phyloP scores from a whole-genome alignment of 2,888 invertebrate genomes.

The Dyspetes luteomarginatus region DNA sequence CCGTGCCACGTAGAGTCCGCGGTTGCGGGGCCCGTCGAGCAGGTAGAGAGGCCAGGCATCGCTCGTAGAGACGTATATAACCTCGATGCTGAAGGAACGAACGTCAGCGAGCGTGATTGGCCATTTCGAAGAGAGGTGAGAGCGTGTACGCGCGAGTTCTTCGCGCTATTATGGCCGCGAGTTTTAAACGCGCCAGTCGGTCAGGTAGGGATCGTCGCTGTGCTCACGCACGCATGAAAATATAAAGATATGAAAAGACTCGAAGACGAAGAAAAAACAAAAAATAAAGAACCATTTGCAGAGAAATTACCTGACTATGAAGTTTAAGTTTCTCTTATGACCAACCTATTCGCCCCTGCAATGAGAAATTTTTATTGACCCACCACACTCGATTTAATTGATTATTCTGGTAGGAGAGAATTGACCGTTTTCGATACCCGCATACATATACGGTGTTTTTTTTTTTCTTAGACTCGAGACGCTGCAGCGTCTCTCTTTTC shows the following conservation, averaged over 20 bases:
- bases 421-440: too few species aligned
- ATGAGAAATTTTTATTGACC: too few species aligned
- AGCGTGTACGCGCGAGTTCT: slow-evolving; percentile 21
- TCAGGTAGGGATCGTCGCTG: slow-evolving; percentile 62
- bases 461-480: too few species aligned
- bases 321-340: too few species aligned
- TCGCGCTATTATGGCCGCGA: slow-evolving; percentile 43
- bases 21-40: slow-evolving; percentile 22
- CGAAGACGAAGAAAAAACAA: not conserved
- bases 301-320: not conserved
- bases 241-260: too few species aligned
- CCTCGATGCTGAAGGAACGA: slow-evolving; percentile 30
- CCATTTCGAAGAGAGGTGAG: slow-evolving; percentile 52
- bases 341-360: too few species aligned
- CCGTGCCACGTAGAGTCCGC: slow-evolving; percentile 15
- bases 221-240: slow-evolving; percentile 30
- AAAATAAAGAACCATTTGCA: not conserved
- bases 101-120: slow-evolving; percentile 29
- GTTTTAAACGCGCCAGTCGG: slow-evolving; percentile 64
- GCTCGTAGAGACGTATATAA: slow-evolving; percentile 35
- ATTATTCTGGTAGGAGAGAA: too few species aligned
- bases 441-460: too few species aligned
- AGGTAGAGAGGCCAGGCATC: slow-evolving; percentile 37
- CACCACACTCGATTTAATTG: too few species aligned
- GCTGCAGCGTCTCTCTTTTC: too few species aligned